Base-by-base conservation (phyloP, 2,888 invertebrate genomes). In the Portevinia maculata region DNA sequence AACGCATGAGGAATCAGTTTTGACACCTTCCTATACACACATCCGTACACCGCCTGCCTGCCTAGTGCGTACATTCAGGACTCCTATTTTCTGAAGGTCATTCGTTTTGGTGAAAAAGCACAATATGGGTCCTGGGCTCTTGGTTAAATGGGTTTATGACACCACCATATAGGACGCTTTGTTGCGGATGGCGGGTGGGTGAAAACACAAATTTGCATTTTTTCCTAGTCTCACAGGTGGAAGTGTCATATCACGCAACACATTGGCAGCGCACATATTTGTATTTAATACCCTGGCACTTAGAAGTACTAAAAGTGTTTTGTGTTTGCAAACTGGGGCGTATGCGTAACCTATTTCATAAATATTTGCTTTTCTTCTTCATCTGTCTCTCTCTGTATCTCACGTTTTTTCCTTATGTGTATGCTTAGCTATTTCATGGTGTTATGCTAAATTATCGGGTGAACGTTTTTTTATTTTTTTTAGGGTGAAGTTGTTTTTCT, bases 251-350 rank as follows among this genome's bases (percentile, higher is more conserved):
- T 28, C 67, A 37, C 53, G 30, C 24, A 37, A 48, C 24, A 46
- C 67, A 44, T 44, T 44, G 44, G 53, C 30, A 65, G 41, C 65
- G 67, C 59, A 48, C 64, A 76, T 71, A 71, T 48, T 76, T 64
- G 64, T 71, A 59, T 71, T 79, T 81, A 70, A 76, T 81, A 70
- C 70, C 79, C 70, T 64, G 76, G 53, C 81, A 81, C 76, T 81
- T 81, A 53, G 65, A 81, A 71, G 65, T 70, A 76, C 76, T 70
- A 75, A 79, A 75, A 67, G 9, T 53, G 70, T 70, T 50, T 79
- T 59, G 59, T 79, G 59, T 79, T 15, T 46, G 60, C 39, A 73
- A 79, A 75, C 64, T 70, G 76, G 65, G 64, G 76, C 76, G 70
- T 81, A 81, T 81, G 81, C 76, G 76, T 81, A 71, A 71, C 81